Conservation (phyloP, 1,140 invertebrate species). For the Drosophila cardini region DNA sequence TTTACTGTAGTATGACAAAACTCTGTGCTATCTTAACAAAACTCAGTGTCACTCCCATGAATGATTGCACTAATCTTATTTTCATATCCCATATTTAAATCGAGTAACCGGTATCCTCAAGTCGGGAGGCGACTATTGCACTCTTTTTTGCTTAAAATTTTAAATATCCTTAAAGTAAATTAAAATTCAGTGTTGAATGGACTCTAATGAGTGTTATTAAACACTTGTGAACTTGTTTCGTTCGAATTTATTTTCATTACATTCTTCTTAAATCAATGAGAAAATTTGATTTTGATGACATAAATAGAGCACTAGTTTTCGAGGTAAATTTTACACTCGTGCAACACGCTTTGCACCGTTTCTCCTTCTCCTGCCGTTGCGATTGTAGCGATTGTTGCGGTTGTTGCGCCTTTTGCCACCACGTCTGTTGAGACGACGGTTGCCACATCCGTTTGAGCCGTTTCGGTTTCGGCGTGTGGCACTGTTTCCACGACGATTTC, state of each 20-base stretch:
- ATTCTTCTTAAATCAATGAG: not conserved
- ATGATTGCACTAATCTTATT: no score
- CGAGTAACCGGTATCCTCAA: no score
- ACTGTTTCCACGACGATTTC: slow-evolving; percentile 1
- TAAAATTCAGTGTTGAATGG: no score
- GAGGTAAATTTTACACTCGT: not conserved
- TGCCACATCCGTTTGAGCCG: slow-evolving; percentile 32
- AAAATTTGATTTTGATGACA: not conserved
- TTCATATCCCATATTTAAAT: no score
- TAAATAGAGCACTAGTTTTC: not conserved
- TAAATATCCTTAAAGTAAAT: no score
- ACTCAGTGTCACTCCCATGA: no score
- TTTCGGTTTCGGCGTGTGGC: slow-evolving; percentile 15
- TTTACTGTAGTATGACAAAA: no score
- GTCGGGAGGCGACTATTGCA: no score
- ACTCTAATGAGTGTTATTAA: no score
- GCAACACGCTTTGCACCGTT: slow-evolving; percentile 1
- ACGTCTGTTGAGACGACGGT: slow-evolving; percentile 23
- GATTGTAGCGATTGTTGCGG: slow-evolving; percentile 21
- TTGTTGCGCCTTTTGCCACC: slow-evolving; percentile 35
- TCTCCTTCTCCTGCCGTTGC: slow-evolving; percentile 14
- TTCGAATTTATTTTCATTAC: slow-evolving; percentile 2
- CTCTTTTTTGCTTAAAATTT: no score
- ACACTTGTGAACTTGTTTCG: not conserved
- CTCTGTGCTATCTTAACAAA: no score